These are phyloP conservation scores for Oreocharis arfaki DNA, from an alignment of 2,113 vertebrate species.

Conservation along the genomic window DNA sequence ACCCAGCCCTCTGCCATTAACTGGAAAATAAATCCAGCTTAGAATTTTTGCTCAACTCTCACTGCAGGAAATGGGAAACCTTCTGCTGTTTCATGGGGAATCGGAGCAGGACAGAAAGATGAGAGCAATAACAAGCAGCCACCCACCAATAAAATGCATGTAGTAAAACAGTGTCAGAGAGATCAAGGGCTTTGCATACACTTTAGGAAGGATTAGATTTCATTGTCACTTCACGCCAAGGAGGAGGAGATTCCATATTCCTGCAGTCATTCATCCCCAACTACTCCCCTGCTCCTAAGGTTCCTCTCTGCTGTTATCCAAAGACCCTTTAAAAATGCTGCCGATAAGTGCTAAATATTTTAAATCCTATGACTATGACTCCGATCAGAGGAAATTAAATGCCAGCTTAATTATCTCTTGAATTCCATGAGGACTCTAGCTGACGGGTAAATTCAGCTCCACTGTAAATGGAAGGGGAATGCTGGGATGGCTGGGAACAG, in stretches of 20 bases:
- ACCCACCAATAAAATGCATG: not conserved
- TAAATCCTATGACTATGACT: not conserved
- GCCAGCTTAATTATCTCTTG: not conserved
- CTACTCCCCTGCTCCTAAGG: not conserved
- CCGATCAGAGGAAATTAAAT: not conserved
- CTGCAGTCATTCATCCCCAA: not conserved
- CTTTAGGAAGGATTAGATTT: constrained; percentile 37
- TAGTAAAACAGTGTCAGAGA: not conserved
- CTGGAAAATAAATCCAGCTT: not conserved
- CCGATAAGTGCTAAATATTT: not conserved
- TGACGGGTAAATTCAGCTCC: not conserved
- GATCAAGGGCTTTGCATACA: constrained; percentile 7
- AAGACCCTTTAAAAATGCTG: not conserved
- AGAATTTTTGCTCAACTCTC: not conserved
- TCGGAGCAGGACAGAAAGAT: not conserved
- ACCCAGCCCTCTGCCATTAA: not conserved
- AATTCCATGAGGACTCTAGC: not conserved
- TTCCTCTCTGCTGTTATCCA: not conserved
- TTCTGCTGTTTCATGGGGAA: not conserved
- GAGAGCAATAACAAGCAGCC: constrained; percentile 9
- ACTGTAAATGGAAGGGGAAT: not conserved
- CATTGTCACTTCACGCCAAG: constrained; percentile 8
- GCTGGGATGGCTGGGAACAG: not conserved
- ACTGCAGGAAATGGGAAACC: not conserved
- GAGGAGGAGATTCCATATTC: constrained; percentile 14